Evolutionary conservation across 2,888 invertebrate genomes (phyloP).

Genomic region (Pristionchus fissidentatus): DNA sequence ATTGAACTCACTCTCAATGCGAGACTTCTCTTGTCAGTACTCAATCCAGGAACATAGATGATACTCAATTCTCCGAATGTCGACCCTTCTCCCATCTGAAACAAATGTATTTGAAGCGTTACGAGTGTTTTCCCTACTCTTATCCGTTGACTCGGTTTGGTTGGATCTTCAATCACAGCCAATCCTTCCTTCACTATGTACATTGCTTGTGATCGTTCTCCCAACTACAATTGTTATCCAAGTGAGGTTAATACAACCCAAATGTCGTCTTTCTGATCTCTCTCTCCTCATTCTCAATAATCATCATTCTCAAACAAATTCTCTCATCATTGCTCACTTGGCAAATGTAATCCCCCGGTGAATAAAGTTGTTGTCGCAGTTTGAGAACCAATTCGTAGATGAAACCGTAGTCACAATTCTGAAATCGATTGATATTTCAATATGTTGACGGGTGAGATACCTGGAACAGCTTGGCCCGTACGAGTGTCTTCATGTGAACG

Average conservation of each 20-base stretch:
- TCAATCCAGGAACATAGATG: slow-evolving; percentile 50
- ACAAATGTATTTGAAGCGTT: not conserved
- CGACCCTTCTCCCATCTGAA: slow-evolving; percentile 58
- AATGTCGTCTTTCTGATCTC: not conserved
- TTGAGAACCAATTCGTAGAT: slow-evolving; percentile 69
- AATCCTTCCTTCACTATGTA: slow-evolving; percentile 67
- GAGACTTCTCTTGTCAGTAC: not conserved
- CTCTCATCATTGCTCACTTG: slow-evolving; percentile 12
- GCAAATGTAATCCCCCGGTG: slow-evolving; percentile 70
- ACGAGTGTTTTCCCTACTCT: not conserved
- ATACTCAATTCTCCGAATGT: slow-evolving; percentile 71
- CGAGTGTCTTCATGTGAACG: slow-evolving; percentile 68
- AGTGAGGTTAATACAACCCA: not conserved
- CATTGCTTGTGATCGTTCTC: slow-evolving; percentile 64
- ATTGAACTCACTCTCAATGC: not conserved
- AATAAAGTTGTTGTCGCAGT: slow-evolving; percentile 70
- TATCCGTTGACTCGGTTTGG: slow-evolving; percentile 5
- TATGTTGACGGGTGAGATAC: slow-evolving; percentile 36
- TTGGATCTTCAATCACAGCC: slow-evolving; percentile 58
- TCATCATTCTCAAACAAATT: not conserved
- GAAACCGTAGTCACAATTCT: slow-evolving; percentile 66
- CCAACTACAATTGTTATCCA: not conserved
- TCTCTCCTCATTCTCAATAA: no score
- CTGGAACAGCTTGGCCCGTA: slow-evolving; percentile 59
- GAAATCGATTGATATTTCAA: not conserved